A percentile compares a stretch with the other conserved stretches of the same genome.
Conservation (phyloP, 2,113 vertebrate species). For the Mustelus asterias region DNA sequence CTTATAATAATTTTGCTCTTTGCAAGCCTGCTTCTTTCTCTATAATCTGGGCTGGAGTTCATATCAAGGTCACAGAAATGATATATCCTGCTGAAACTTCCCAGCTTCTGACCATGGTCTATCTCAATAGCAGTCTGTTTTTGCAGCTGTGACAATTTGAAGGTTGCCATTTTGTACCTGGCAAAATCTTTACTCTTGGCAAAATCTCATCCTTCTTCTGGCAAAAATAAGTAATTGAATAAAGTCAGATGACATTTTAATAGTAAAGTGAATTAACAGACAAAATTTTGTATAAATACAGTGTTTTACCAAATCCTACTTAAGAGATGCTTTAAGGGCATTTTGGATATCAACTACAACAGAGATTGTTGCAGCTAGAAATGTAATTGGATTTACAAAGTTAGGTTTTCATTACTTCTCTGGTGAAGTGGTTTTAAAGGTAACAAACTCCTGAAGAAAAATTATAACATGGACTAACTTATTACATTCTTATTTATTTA, state of each 20-base stretch:
- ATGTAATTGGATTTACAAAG: background rate
- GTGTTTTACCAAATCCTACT: background rate
- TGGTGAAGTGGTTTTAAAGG: background rate
- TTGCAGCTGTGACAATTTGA: constrained; percentile 7
- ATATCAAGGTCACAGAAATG: background rate
- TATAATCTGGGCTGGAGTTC: background rate
- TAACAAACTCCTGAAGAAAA: background rate
- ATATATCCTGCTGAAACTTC: background rate
- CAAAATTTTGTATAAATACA: background rate
- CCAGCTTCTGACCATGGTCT: background rate
- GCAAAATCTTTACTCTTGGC: background rate
- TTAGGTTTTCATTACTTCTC: background rate
- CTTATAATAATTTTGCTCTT: background rate
- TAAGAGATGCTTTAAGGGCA: background rate
- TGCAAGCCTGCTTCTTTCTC: background rate
- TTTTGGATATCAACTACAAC: background rate
- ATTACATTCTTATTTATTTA: background rate
- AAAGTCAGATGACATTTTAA: background rate
- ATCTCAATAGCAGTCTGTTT: background rate
- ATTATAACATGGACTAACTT: background rate
- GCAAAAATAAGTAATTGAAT: background rate
- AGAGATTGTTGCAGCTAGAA: background rate
- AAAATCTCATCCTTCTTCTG: background rate
- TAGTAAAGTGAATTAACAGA: background rate
- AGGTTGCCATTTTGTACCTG: background rate